Evolutionary conservation across 2,113 vertebrate genomes (phyloP), one percentile per base, ranked within the genome.

Genomic region (Tympanuchus pallidicinctus): DNA sequence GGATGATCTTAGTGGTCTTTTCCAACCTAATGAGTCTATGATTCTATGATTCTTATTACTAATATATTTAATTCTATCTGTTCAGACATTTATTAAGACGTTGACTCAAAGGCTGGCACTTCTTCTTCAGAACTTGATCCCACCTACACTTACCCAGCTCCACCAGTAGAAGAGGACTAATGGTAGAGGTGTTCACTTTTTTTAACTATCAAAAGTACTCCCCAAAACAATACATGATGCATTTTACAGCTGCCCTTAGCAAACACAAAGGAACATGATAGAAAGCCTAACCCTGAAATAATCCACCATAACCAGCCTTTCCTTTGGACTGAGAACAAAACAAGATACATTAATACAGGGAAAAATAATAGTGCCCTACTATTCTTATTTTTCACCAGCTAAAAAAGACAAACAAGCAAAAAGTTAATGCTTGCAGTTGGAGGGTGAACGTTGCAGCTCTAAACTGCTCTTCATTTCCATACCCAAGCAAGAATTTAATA

Each of bases 81-180:
- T 27, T 45, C 88, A 72, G 24, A 54, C 7, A 13, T 67, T 60
- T 50, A 67, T 17, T 59, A 86, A 74, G 34, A 52, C 5, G 13
- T 13, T 47, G 14, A 56, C 34, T 83, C 36, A 74, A 74, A 90
- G 80, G 56, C 16, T 30, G 36, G 5, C 27, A 20, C 17, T 82
- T 1, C 0, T 57, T 32, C 4, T 4, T 17, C 0, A 4, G 40
- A 81, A 10, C 10, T n/a, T 40, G 27, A 6, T 76, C 45, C 43
- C 30, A 42, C 27, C 9, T 64, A 64, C 32, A 48, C 11, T 1
- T 2, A 60, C 7, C 5, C 17, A n/a, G 10, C 4, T 56, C 21
- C 75, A 18, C 8, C 16, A 60, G 25, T 7, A n/a, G 11, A 40
- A 7, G 27, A 61, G 10, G 8, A n/a, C 5, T 25, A 75, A 30